These are phyloP conservation scores for Pangasius sanitwongsei DNA, from an alignment of 2,797 vertebrate genomes.

Conservation along the genomic window DNA sequence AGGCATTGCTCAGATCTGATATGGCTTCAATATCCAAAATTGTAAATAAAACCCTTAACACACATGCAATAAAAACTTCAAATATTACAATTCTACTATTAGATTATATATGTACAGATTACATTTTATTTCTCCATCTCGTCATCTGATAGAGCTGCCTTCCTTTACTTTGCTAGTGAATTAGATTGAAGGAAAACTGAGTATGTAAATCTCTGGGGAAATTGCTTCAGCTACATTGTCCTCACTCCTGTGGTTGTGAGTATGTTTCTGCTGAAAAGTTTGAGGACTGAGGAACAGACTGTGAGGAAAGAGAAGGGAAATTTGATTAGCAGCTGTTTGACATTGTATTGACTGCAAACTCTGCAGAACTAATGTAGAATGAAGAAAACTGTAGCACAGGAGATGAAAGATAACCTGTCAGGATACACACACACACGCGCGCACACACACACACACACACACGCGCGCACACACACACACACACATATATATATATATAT, in stretches of 20 bases:
- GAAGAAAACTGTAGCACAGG: slow-evolving; percentile 4
- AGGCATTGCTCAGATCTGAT: background rate
- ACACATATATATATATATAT: background rate
- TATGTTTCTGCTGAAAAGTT: slow-evolving; percentile 20
- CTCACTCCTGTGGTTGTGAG: slow-evolving; percentile 11
- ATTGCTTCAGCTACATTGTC: slow-evolving; percentile 25
- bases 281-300: background rate
- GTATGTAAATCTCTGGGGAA: slow-evolving; percentile 16
- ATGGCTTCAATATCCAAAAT: background rate
- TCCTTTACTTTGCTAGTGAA: background rate
- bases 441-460: slow-evolving; percentile 8
- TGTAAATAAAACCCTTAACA: slow-evolving; percentile 18
- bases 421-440: background rate
- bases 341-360: slow-evolving; percentile 14
- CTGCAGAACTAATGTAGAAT: slow-evolving; percentile 21
- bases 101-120: background rate
- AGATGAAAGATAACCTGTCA: slow-evolving; percentile 19
- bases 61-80: slow-evolving; percentile 3
- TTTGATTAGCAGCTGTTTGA: slow-evolving; percentile 29
- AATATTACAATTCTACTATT: slow-evolving; percentile 21
- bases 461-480: background rate
- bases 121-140: slow-evolving; percentile 16
- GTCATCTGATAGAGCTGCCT: slow-evolving; percentile 6
- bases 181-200: slow-evolving; percentile 13
- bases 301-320: slow-evolving; percentile 3